A percentile compares a stretch with the other conserved stretches of the same genome.
Evolutionary conservation across 2,113 vertebrate species (phyloP).

Genomic region (Sula dactylatra): DNA sequence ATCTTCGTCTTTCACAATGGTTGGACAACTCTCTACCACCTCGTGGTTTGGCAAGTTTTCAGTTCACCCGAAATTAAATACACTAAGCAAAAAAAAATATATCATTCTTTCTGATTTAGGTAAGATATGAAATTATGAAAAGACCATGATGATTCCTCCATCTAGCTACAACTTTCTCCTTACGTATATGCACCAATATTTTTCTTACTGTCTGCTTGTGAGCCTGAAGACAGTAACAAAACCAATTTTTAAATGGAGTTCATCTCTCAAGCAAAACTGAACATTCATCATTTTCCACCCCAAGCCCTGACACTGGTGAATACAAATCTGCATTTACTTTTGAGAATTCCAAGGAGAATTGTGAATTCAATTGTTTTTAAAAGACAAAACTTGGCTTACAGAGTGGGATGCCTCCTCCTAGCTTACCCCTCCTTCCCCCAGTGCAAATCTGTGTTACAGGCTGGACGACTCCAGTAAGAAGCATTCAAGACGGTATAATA

Average conservation of each 20-base stretch:
- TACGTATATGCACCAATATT: neutral
- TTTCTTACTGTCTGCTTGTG: neutral
- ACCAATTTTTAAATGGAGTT: neutral
- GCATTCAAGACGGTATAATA: slow-evolving; percentile 24
- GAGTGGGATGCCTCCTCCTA: neutral
- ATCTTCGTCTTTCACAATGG: neutral
- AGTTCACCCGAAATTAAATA: neutral
- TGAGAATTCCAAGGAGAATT: neutral
- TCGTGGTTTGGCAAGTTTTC: neutral
- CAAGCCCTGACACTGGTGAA: neutral
- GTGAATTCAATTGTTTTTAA: slow-evolving; percentile 7
- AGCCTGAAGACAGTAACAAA: neutral
- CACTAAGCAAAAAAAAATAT: neutral
- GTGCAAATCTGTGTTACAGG: neutral
- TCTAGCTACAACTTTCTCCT: neutral
- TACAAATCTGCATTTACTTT: slow-evolving; percentile 10
- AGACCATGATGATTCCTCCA: neutral
- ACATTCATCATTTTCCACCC: neutral
- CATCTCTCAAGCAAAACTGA: neutral
- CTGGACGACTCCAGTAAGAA: neutral
- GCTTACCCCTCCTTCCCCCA: neutral
- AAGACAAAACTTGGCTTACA: slow-evolving; percentile 8
- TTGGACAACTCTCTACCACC: neutral
- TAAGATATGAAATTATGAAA: neutral
- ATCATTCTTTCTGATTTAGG: neutral